phyloP scores from a whole-genome alignment of 2,797 vertebrate species.

The Pyrocephalus nanus region DNA sequence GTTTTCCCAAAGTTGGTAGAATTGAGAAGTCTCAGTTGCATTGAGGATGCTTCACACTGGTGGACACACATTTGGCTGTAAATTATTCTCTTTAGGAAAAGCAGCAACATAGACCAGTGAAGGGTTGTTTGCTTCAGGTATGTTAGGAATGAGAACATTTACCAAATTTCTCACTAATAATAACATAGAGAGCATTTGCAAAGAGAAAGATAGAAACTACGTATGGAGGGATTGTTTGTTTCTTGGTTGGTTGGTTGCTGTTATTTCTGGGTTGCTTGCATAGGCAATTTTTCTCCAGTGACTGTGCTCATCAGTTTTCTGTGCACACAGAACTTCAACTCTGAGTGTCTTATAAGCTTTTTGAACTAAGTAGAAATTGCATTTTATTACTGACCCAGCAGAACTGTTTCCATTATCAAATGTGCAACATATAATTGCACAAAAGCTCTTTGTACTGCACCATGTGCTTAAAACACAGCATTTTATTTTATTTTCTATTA shows the following conservation, averaged over 20 bases:
- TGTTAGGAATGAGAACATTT: not conserved
- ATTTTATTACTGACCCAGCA: not conserved
- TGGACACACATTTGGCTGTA: not conserved
- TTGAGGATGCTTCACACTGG: not conserved
- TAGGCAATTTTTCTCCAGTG: not conserved
- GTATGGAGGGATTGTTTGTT: not conserved
- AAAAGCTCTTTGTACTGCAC: not conserved
- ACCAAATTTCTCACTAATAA: not conserved
- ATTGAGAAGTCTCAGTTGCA: not conserved
- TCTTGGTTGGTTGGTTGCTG: not conserved
- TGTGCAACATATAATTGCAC: not conserved
- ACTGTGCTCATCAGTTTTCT: not conserved
- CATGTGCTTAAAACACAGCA: not conserved
- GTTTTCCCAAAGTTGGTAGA: not conserved
- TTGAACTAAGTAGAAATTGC: not conserved
- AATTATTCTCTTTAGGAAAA: not conserved
- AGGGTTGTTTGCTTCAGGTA: not conserved
- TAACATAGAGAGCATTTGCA: not conserved
- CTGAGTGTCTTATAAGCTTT: not conserved
- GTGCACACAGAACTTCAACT: not conserved
- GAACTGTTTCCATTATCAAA: not conserved
- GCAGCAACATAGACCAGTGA: accelerated
- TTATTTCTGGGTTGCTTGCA: not conserved
- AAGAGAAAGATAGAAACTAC: not conserved
- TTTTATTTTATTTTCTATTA: not conserved